phyloP scores from a whole-genome alignment of 2,113 vertebrate genomes.

The Chunga burmeisteri region DNA sequence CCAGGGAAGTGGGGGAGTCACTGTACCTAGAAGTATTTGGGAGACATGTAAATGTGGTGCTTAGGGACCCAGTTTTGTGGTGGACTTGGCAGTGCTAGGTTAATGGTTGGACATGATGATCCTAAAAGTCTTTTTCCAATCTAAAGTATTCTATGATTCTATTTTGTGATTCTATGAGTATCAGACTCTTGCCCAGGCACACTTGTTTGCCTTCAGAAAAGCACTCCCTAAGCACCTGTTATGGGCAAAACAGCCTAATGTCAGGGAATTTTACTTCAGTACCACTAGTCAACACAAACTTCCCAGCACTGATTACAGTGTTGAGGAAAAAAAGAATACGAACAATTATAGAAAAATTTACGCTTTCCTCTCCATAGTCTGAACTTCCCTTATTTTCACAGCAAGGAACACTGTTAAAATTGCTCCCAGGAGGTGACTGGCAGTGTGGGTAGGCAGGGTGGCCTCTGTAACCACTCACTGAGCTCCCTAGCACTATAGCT shows the following conservation, averaged over 20 bases:
- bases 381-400: not conserved
- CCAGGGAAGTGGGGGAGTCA: no score
- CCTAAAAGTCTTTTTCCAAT: no score
- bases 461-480: rapidly evolving
- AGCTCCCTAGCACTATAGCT: not conserved
- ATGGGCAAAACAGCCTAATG: not conserved
- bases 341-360: not conserved
- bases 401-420: not conserved
- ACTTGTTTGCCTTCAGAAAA: not conserved
- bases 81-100: no score
- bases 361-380: not conserved
- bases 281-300: not conserved
- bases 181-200: not conserved
- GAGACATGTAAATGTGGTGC: no score
- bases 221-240: not conserved
- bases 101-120: no score
- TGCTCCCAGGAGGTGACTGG: rapidly evolving
- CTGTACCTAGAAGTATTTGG: no score
- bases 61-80: no score
- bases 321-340: not conserved
- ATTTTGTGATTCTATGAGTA: no score
- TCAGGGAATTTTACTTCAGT: not conserved
- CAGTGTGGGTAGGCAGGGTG: rapidly evolving
- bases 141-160: no score
- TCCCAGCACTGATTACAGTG: no score